A percentile compares a stretch with the other conserved stretches of the same genome.
Conservation (phyloP, 2,888 invertebrate genomes). For the Isotomurus palustris region DNA sequence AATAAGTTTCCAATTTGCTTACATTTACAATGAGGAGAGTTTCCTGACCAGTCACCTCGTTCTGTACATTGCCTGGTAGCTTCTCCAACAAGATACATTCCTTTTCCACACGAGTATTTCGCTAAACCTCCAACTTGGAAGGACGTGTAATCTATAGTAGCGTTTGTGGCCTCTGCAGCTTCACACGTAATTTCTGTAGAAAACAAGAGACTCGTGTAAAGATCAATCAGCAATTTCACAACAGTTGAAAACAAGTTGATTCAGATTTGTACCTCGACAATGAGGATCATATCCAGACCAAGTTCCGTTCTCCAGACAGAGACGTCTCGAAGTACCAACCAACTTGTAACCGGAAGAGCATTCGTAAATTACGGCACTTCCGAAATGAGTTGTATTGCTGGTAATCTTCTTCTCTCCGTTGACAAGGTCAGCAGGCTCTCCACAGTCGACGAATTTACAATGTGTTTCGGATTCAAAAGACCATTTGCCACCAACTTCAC, state of each 20-base stretch:
- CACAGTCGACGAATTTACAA: conserved; percentile 84
- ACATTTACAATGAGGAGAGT: conserved; percentile 75
- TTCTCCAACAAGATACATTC: conserved; percentile 73
- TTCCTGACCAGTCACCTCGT: conserved; percentile 77
- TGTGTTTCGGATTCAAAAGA: conserved; percentile 58
- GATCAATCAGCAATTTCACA: too few species aligned
- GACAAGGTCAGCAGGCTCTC: conserved; percentile 64
- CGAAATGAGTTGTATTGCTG: conserved; percentile 83
- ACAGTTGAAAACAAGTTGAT: too few species aligned
- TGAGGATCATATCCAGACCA: conserved; percentile 79
- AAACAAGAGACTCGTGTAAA: too few species aligned
- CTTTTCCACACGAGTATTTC: conserved; percentile 76
- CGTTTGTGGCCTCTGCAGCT: conserved; percentile 61
- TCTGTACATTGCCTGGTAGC: conserved; percentile 66
- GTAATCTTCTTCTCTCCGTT: conserved; percentile 74
- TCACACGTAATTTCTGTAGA: conserved; percentile 74
- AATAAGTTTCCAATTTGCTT: conserved; percentile 51
- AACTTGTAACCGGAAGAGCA: conserved; percentile 75
- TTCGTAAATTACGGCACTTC: conserved; percentile 76
- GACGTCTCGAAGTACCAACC: conserved; percentile 73
- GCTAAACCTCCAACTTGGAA: conserved; percentile 73
- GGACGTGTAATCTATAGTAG: conserved; percentile 56
- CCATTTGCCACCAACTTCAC: conserved; percentile 81
- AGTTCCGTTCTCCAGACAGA: conserved; percentile 82
- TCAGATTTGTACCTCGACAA: conserved; percentile 74